A percentile compares a stretch with the other conserved stretches of the same genome.
Conservation (phyloP, 2,888 invertebrate genomes). For the Calameuta filiformis region DNA sequence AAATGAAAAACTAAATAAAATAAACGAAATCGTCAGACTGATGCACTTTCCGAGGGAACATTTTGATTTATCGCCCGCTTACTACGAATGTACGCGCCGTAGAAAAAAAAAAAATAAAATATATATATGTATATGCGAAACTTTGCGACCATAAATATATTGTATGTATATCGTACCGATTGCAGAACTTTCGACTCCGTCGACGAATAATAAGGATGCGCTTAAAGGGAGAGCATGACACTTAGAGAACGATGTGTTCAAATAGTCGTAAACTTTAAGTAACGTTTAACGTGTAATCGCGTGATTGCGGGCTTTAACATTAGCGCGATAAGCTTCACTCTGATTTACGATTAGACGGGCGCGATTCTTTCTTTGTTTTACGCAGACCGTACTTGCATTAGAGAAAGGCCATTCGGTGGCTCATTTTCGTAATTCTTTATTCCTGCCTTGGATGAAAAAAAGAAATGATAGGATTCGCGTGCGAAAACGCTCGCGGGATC, state of each 20-base stretch:
- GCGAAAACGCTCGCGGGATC: background rate
- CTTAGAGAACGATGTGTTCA: slow-evolving; percentile 54
- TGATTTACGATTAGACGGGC: background rate
- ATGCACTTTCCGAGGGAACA: slow-evolving; percentile 36
- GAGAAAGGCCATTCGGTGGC: background rate
- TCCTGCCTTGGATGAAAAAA: background rate
- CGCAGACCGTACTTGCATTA: background rate
- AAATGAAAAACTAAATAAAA: background rate
- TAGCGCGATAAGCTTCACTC: background rate
- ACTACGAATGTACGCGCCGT: background rate
- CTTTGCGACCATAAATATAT: slow-evolving; percentile 8
- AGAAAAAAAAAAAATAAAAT: background rate
- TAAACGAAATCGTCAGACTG: slow-evolving; percentile 32
- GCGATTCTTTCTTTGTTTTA: background rate
- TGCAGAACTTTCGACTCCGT: slow-evolving; percentile 37
- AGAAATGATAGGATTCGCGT: background rate
- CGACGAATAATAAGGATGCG: slow-evolving; percentile 40
- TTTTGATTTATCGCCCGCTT: slow-evolving; percentile 15
- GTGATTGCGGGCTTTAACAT: slow-evolving; percentile 14
- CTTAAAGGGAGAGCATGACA: slow-evolving; percentile 36
- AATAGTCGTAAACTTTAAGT: slow-evolving; percentile 43
- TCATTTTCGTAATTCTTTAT: background rate
- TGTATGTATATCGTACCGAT: slow-evolving; percentile 9
- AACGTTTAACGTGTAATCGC: slow-evolving; percentile 25
- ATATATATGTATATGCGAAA: background rate